Evolutionary conservation across 1,140 invertebrate genomes (phyloP), one percentile per base, ranked within the genome.

Genomic region (Drosophila watanabei): DNA sequence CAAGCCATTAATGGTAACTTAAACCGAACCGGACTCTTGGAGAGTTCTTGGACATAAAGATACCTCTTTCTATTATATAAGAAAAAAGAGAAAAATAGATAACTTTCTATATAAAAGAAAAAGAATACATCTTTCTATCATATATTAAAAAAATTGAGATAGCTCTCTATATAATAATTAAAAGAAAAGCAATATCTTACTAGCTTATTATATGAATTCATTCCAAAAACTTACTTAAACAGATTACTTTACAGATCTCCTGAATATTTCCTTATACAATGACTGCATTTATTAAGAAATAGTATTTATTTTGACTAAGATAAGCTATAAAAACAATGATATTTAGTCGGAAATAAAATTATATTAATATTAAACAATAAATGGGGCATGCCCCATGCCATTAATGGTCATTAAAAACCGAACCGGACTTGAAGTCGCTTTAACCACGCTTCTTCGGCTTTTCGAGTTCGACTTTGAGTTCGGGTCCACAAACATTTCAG

Each of bases 391-490:
- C 59, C 59, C 46, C 16, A 18, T 6, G 35, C n/a, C 2, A 14
- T 5, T 14, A 35, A 16, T 51, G 16, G 48, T 30, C 46, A 18
- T 49, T 33, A 41, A 48, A 56, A 51, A 28, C 54, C 70, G 54
- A 73, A 73, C 68, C 70, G 43, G 76, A 71, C 75, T 79, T 56
- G 56, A 71, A 79, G 76, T 71, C 65, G 75, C 60, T 79, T 79
- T 79, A 79, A 79, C 75, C 77, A 79, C 56, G 76, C 77, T 72
- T 79, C 77, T 72, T 79, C 77, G 76, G 70, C 76, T 71, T 77
- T 78, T 78, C 33, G 75, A 60, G 75, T 69, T 78, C 75, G 75
- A 70, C 77, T 77, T 77, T 76, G 75, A 59, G 73, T 56, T 78
- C 49, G 75, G 64, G 75, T 61, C 75, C 75, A 51, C 77, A 79